Evolutionary conservation across 2,888 invertebrate genomes (phyloP).

Genomic region (Sinodicranocentrus sp.): DNA sequence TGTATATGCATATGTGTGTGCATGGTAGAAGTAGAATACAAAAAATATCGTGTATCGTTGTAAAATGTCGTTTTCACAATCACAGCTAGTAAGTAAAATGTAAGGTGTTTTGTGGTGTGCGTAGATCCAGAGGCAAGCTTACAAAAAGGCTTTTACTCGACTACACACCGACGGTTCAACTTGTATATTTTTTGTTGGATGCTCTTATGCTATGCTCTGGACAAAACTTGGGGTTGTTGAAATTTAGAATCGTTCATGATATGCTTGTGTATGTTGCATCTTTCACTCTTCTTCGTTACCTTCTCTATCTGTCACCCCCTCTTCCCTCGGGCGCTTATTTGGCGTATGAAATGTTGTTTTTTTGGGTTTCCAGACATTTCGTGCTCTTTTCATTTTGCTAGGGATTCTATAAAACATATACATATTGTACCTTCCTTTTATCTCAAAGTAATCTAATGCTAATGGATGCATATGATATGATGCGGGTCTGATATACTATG

Average conservation of each 20-base stretch:
- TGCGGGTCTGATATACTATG: not conserved
- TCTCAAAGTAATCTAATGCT: no score
- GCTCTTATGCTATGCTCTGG: conserved; percentile 27
- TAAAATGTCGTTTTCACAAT: no score
- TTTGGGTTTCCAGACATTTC: not conserved
- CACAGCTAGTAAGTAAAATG: not conserved
- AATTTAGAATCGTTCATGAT: not conserved
- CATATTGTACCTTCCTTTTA: not conserved
- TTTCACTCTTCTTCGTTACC: not conserved
- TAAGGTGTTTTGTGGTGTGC: not conserved
- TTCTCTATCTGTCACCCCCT: conserved; percentile 60
- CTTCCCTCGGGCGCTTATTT: conserved; percentile 67
- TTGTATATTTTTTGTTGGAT: no score
- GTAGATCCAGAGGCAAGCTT: no score
- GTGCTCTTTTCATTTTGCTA: not conserved
- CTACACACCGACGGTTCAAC: no score
- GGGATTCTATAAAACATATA: not conserved
- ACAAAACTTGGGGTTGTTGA: conserved; percentile 40
- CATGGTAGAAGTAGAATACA: no score
- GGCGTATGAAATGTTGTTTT: conserved; percentile 46
- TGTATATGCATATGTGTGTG: no score
- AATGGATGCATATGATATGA: not conserved
- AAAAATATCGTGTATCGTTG: no score
- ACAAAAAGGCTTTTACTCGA: no score
- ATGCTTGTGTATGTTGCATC: not conserved